Conservation (phyloP, 2,113 vertebrate species). For the Platichthys flesus region DNA sequence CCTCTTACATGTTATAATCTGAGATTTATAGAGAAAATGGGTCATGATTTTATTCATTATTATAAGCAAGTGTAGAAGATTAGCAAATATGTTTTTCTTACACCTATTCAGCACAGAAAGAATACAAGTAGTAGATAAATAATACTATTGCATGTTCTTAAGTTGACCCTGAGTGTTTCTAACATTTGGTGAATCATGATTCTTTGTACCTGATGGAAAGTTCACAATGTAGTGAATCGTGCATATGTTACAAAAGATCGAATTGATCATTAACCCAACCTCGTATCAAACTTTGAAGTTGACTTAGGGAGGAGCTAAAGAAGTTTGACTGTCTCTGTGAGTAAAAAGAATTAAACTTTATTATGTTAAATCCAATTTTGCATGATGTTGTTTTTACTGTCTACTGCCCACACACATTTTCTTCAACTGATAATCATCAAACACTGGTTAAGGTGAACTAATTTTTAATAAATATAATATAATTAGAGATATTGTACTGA, state of each 20-base stretch:
- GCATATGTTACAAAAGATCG: constrained; percentile 4
- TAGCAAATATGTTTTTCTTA: background rate
- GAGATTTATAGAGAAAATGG: too few species aligned
- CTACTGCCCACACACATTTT: too few species aligned
- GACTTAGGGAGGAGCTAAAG: too few species aligned
- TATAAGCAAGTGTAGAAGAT: background rate
- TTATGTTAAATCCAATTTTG: background rate
- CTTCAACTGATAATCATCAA: too few species aligned
- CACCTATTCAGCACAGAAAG: constrained; percentile 1
- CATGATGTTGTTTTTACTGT: background rate
- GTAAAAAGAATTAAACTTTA: background rate
- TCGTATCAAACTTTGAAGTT: background rate
- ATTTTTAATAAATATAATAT: too few species aligned
- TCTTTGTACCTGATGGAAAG: background rate
- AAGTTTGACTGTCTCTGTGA: background rate
- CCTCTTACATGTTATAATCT: constrained; percentile 4
- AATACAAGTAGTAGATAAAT: background rate
- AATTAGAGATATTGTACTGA: too few species aligned
- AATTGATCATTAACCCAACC: constrained; percentile 1
- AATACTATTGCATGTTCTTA: constrained; percentile 8
- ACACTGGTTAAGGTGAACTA: too few species aligned
- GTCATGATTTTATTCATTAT: too few species aligned
- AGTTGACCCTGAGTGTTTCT: constrained; percentile 2
- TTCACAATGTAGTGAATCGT: constrained; percentile 3
- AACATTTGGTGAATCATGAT: background rate